A percentile compares a stretch with the other conserved stretches of the same genome.
These are phyloP conservation scores for Empidonax alnorum DNA, from an alignment of 2,113 vertebrate genomes.

Conservation along the genomic window DNA sequence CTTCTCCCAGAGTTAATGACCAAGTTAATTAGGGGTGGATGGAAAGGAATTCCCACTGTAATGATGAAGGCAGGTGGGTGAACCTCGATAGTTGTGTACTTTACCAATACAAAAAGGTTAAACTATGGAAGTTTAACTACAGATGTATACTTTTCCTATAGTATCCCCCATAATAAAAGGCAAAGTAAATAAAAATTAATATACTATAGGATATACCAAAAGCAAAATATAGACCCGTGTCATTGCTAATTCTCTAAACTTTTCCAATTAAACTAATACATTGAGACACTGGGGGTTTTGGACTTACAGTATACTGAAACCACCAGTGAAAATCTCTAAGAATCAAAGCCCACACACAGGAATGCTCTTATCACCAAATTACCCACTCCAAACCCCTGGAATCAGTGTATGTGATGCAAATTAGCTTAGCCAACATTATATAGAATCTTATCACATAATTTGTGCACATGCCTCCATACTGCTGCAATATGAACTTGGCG, in stretches of 20 bases:
- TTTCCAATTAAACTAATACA: neutral
- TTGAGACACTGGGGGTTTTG: neutral
- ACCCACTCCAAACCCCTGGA: neutral
- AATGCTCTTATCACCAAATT: neutral
- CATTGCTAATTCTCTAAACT: neutral
- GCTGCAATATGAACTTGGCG: fast-evolving
- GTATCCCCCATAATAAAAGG: neutral
- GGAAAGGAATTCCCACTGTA: neutral
- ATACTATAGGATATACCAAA: neutral
- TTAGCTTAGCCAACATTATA: neutral
- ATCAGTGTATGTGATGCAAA: neutral
- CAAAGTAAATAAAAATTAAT: neutral
- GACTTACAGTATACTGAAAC: neutral
- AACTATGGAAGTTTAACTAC: neutral
- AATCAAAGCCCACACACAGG: neutral
- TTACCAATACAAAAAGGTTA: neutral
- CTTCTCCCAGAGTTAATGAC: neutral
- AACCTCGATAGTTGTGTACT: neutral
- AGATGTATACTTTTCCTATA: neutral
- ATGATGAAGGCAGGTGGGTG: neutral
- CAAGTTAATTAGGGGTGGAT: neutral
- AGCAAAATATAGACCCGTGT: neutral
- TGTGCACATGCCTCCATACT: neutral
- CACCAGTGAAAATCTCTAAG: neutral
- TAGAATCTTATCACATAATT: neutral